Evolutionary conservation across 2,888 invertebrate genomes (phyloP).

Genomic region (Lobophora halterata): DNA sequence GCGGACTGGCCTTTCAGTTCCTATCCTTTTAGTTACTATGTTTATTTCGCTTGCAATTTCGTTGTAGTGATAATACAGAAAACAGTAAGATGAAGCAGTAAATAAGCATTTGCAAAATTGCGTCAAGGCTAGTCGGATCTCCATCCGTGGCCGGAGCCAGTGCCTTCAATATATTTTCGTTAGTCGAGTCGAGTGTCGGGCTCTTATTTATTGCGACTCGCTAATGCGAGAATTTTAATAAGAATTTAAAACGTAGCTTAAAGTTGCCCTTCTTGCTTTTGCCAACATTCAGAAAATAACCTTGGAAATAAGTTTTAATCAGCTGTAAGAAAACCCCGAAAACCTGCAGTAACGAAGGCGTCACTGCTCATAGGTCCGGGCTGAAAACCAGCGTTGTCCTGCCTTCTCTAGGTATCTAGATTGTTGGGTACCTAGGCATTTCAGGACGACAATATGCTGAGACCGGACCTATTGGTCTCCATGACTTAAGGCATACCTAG

Average conservation of each 20-base stretch:
- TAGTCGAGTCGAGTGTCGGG: constrained; percentile 42
- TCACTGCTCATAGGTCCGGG: too few relatives aligned
- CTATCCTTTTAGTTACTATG: constrained; percentile 13
- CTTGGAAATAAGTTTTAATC: constrained; percentile 1
- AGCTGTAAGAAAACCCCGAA: too few relatives aligned
- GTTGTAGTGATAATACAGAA: constrained; percentile 15
- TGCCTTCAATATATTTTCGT: constrained; percentile 55
- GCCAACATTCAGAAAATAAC: constrained; percentile 15
- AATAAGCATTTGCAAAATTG: constrained; percentile 33
- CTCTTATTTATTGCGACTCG: constrained; percentile 57
- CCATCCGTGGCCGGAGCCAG: constrained; percentile 21
- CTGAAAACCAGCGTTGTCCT: too few relatives aligned
- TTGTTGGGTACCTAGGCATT: too few relatives aligned
- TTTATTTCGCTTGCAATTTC: constrained; percentile 10
- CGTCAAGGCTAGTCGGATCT: constrained; percentile 28
- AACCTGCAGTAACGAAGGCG: too few relatives aligned
- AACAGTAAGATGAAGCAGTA: constrained; percentile 27
- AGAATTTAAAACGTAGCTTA: constrained; percentile 38
- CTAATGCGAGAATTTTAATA: constrained; percentile 63
- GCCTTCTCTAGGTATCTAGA: too few relatives aligned
- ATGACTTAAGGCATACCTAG: too few relatives aligned
- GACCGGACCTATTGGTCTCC: too few relatives aligned
- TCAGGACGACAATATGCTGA: too few relatives aligned
- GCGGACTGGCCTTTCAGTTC: too few relatives aligned
- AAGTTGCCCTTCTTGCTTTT: constrained; percentile 19